Evolutionary conservation across 2,797 vertebrate genomes (phyloP), one percentile per base, ranked within the genome.

Genomic region (Tachyglossus aculeatus): DNA sequence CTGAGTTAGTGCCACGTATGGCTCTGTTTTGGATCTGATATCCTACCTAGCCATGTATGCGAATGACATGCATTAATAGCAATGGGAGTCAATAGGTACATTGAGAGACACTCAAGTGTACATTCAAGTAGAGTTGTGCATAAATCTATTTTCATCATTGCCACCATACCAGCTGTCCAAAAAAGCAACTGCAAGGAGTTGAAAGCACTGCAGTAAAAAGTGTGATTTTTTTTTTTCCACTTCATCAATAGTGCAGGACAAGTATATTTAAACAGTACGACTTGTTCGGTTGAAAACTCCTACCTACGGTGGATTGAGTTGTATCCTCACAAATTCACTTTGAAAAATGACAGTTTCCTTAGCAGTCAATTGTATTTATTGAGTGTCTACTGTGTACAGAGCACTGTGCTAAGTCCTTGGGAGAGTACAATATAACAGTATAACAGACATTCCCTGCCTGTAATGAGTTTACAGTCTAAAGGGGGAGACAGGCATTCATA

Each of bases 41-140:
- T n/a, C n/a, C 40, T 53, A 16, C n/a, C 34, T 51, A 5, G 57
- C 70, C 62, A 67, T 60, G 54, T 65, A 57, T 68, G 34, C 59
- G 62, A 65, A 24, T 52, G 48, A n/a, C 55, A 40, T 15, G 40
- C 25, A 32, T 52, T 47, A 3, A 2, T 56, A 52, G 21, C 24
- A 36, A 3, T 22, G 34, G 40, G 29, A 68, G 44, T 34, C 65
- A 25, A 15, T 34, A 40, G 32, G 40, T 58, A 19, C 58, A 73
- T 67, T 66, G 71, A 74, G 67, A 71, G 45, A 24, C 71, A 40
- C 21, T 60, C 74, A 34, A 38, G 71, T 66, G 34, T 40, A n/a
- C 4, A 25, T 15, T 18, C 44, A 51, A 32, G 44, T 73, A 69
- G 66, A 41, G 40, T 24, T 51, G 39, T 45, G 31, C 36, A 31